Conservation (phyloP, 1,140 invertebrate genomes). For the Meloidogyne floridensis region DNA sequence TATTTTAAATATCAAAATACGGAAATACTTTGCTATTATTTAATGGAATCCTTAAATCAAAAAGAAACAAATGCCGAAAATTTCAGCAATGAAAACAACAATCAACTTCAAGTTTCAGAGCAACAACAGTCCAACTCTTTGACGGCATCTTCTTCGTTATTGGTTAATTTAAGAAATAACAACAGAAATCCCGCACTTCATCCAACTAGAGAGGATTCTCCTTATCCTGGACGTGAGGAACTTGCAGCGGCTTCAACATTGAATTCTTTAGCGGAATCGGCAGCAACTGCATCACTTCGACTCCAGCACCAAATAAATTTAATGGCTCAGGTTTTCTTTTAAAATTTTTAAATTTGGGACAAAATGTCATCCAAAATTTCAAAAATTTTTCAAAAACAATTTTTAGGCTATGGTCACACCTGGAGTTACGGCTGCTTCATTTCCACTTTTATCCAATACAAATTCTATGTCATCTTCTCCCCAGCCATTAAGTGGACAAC, state of each 20-base stretch:
- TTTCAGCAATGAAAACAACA: neutral
- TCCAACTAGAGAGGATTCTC: neutral
- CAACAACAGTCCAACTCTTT: neutral
- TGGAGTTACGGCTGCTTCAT: neutral
- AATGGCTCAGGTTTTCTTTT: conserved; percentile 21
- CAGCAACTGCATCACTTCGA: conserved; percentile 10
- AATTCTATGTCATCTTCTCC: conserved; percentile 7
- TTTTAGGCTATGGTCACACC: conserved; percentile 19
- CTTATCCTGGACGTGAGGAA: neutral
- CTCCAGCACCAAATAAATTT: conserved; percentile 25
- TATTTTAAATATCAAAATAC: neutral
- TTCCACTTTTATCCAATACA: conserved; percentile 13
- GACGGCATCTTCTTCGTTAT: neutral
- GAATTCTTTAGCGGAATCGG: conserved; percentile 10
- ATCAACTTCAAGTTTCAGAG: neutral
- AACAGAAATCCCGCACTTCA: conserved; percentile 4
- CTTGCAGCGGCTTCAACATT: conserved; percentile 12
- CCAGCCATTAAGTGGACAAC: neutral
- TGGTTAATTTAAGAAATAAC: neutral
- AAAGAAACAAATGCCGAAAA: conserved; percentile 4
- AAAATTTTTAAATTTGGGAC: too few species aligned
- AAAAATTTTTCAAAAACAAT: neutral
- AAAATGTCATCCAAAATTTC: too few species aligned
- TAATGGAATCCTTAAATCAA: neutral
- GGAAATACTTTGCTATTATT: neutral